A percentile compares a stretch with the other conserved stretches of the same genome.
Evolutionary conservation across 2,888 invertebrate species (phyloP).

Genomic region (Brenthis ino): DNA sequence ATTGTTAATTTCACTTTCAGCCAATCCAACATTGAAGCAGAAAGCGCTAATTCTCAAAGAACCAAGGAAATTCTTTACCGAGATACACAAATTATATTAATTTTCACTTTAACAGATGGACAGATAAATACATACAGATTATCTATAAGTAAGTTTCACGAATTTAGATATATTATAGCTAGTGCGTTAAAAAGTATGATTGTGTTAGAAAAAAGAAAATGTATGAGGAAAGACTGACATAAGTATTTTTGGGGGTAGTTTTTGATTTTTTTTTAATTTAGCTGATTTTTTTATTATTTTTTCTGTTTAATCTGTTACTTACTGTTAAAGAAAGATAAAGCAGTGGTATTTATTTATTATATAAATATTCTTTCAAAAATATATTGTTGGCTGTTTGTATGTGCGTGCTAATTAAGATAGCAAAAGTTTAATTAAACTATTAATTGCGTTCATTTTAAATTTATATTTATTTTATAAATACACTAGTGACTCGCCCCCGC

Average conservation of each 20-base stretch:
- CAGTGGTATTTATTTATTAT: no score
- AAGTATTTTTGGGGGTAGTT: conserved; percentile 21
- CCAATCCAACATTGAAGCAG: conserved; percentile 56
- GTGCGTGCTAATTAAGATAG: no score
- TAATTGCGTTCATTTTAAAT: no score
- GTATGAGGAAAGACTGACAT: conserved; percentile 54
- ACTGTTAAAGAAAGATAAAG: no score
- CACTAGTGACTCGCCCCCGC: no score
- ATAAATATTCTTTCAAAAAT: no score
- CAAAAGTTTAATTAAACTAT: no score
- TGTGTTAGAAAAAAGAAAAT: conserved; percentile 66
- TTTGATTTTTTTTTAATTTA: no score
- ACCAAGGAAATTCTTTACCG: conserved; percentile 54
- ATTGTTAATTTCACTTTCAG: conserved; percentile 49
- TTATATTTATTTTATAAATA: no score
- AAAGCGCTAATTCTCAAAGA: conserved; percentile 44
- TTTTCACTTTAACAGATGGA: conserved; percentile 56
- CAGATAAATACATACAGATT: conserved; percentile 54
- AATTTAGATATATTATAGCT: conserved; percentile 61
- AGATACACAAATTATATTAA: conserved; percentile 57
- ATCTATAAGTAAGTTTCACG: conserved; percentile 64
- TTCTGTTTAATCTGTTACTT: no score
- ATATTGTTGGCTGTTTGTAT: no score
- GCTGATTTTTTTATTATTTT: no score
- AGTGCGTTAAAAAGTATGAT: conserved; percentile 68